Conservation (phyloP, 2,113 vertebrate genomes). For the Tenebrosternarchus preto region DNA sequence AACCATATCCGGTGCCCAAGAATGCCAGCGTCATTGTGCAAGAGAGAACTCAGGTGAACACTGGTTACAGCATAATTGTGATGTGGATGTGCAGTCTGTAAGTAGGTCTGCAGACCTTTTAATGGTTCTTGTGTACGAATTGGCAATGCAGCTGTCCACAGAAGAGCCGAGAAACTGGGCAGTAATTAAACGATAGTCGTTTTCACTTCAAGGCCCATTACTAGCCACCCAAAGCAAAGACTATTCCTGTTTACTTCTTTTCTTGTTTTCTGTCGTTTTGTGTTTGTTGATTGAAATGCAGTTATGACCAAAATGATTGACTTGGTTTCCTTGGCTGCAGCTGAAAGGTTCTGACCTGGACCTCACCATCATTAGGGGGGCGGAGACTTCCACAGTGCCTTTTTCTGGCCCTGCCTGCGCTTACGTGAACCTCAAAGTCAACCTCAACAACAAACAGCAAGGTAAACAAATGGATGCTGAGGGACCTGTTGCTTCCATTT, state of each 20-base stretch:
- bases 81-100: too few relatives aligned
- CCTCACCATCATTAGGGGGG: conserved; percentile 84
- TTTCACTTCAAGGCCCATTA: too few relatives aligned
- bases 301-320: not conserved
- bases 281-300: not conserved
- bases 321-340: conserved; percentile 64
- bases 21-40: conserved; percentile 83
- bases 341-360: conserved; percentile 91
- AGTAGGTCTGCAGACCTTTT: too few relatives aligned
- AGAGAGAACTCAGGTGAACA: conserved; percentile 86
- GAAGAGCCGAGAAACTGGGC: too few relatives aligned
- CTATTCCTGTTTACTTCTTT: not conserved
- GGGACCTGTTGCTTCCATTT: not conserved
- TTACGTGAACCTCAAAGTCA: conserved; percentile 86
- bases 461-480: conserved; percentile 69
- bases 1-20: conserved; percentile 81
- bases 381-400: conserved; percentile 53
- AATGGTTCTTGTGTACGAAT: too few relatives aligned
- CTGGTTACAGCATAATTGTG: not conserved
- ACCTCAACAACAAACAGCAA: conserved; percentile 79
- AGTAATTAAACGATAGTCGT: too few relatives aligned
- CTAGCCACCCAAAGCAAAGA: too few relatives aligned
- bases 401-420: conserved; percentile 81
- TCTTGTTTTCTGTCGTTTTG: not conserved
- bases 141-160: too few relatives aligned